These are phyloP conservation scores for Caenorhabditis latens DNA, from an alignment of 1,140 invertebrate species.

Conservation along the genomic window DNA sequence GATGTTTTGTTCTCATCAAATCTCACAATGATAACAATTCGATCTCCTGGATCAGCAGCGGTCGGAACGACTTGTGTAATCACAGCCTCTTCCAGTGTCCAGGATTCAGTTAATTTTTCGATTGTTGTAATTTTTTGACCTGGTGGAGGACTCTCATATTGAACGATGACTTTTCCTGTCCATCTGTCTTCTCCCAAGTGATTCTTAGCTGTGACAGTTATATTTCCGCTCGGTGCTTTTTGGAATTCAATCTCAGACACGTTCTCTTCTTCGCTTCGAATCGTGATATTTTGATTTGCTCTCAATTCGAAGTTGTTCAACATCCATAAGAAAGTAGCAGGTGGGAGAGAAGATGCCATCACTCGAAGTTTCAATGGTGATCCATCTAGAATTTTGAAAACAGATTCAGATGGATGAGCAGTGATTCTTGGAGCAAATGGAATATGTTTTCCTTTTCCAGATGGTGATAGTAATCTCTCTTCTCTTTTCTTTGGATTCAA, in stretches of 20 bases:
- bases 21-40: conserved; percentile 41
- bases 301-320: conserved; percentile 75
- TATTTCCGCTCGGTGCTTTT: conserved; percentile 68
- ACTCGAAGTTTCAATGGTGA: conserved; percentile 70
- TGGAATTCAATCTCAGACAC: conserved; percentile 64
- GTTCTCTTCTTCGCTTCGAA: conserved; percentile 67
- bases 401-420: conserved; percentile 60
- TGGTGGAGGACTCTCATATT: conserved; percentile 64
- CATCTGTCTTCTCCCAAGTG: conserved; percentile 67
- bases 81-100: conserved; percentile 24
- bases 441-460: conserved; percentile 57
- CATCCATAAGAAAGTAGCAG: conserved; percentile 71
- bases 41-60: conserved; percentile 3
- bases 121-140: conserved; percentile 17
- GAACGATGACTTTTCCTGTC: conserved; percentile 70
- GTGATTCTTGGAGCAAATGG: conserved; percentile 71
- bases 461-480: conserved; percentile 2
- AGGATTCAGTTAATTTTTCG: conserved; percentile 27
- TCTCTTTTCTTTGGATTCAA: conserved; percentile 56
- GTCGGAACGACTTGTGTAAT: conserved; percentile 27
- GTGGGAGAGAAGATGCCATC: conserved; percentile 71
- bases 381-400: conserved; percentile 63
- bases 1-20: conserved; percentile 53
- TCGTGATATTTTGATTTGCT: conserved; percentile 67
- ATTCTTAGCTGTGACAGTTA: conserved; percentile 73